Evolutionary conservation across 64 coral and sea anemone genomes (phyloP).

Genomic region (Hydrozoanthus tunicans): DNA sequence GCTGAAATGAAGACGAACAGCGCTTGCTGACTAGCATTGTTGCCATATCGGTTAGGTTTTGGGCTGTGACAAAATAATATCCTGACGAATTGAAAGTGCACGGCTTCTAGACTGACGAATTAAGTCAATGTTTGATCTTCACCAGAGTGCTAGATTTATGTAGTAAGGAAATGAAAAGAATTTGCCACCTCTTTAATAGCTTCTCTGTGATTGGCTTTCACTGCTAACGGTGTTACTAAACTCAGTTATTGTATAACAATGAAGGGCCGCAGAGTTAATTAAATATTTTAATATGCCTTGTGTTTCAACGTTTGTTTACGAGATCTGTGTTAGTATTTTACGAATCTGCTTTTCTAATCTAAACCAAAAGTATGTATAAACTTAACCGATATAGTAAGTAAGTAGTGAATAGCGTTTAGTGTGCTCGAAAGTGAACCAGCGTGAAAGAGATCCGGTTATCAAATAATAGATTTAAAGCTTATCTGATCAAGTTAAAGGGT

Average conservation of each 20-base stretch:
- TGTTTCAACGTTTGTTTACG: neutral
- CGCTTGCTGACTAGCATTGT: slow-evolving; percentile 8
- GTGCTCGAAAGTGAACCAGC: too few species aligned
- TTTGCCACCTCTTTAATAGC: slow-evolving; percentile 25
- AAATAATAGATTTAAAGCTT: too few species aligned
- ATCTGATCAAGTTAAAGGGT: too few species aligned
- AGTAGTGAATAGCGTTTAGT: too few species aligned
- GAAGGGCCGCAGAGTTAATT: slow-evolving; percentile 6
- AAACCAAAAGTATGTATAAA: too few species aligned
- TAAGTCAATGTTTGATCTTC: neutral
- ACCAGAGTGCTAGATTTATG: slow-evolving; percentile 21
- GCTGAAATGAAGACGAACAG: neutral
- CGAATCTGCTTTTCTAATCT: too few species aligned
- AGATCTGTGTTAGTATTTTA: too few species aligned
- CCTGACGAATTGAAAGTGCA: neutral
- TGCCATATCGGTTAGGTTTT: slow-evolving; percentile 32
- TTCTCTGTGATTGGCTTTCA: neutral
- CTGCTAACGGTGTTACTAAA: slow-evolving; percentile 17
- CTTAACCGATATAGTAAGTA: too few species aligned
- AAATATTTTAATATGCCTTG: slow-evolving; percentile 14
- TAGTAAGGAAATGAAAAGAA: neutral
- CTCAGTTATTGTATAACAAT: slow-evolving; percentile 31
- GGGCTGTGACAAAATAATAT: neutral
- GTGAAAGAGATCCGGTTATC: too few species aligned
- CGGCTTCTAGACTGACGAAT: neutral